Conservation (phyloP, 2,888 invertebrate genomes). For the Lasioglossum morio region DNA sequence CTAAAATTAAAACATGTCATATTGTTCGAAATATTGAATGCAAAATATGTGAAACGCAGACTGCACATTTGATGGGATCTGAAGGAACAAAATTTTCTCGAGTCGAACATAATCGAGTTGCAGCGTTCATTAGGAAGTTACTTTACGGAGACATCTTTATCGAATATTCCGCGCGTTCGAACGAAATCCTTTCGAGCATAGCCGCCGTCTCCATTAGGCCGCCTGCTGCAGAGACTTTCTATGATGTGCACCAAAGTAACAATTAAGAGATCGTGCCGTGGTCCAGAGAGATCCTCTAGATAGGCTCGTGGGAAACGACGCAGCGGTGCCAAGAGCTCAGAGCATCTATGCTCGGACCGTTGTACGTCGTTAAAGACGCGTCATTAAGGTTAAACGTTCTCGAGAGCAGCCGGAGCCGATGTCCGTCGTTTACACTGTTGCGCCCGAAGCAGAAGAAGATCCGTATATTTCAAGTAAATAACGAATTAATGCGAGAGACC, state of each 20-base stretch:
- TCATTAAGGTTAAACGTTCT: slow-evolving; percentile 83
- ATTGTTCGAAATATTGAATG: not conserved
- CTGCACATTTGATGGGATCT: not conserved
- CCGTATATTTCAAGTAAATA: slow-evolving; percentile 64
- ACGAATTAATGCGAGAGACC: slow-evolving; percentile 66
- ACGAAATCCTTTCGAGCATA: not conserved
- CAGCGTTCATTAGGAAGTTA: not conserved
- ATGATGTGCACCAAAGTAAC: slow-evolving; percentile 66
- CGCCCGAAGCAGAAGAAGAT: slow-evolving; percentile 58
- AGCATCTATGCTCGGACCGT: slow-evolving; percentile 66
- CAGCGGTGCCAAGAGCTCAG: slow-evolving; percentile 73
- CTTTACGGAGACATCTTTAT: not conserved
- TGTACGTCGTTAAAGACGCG: slow-evolving; percentile 83
- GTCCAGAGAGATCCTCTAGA: slow-evolving; percentile 63
- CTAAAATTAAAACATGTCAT: not conserved
- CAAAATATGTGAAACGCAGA: not conserved
- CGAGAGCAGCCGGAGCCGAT: slow-evolving; percentile 69
- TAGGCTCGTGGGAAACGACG: slow-evolving; percentile 83
- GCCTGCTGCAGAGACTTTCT: slow-evolving; percentile 28
- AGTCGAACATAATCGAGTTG: not conserved
- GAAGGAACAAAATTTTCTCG: not conserved
- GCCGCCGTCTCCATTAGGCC: not conserved
- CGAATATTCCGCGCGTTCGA: not conserved
- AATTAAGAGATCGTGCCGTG: slow-evolving; percentile 79
- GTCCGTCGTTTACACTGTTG: slow-evolving; percentile 69